Evolutionary conservation across 2,113 vertebrate species (phyloP).

Genomic region (Dicaeum eximium): DNA sequence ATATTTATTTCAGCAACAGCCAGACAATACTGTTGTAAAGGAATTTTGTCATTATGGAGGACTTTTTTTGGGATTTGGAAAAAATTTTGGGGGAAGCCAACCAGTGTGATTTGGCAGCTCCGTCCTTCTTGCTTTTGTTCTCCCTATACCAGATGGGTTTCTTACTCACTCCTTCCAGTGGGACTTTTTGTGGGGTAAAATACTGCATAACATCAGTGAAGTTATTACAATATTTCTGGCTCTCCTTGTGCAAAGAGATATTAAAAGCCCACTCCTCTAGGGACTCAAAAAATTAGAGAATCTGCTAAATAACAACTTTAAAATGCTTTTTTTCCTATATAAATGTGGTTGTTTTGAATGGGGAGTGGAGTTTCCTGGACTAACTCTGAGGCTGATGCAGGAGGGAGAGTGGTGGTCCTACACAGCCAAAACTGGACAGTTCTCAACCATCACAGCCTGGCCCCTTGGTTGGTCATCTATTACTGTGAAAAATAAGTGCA

Average conservation of each 20-base stretch:
- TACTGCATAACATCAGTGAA: not conserved
- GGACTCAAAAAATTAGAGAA: not conserved
- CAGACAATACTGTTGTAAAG: not conserved
- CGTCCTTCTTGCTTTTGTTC: not conserved
- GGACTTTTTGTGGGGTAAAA: conserved; percentile 39
- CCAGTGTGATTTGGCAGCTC: not conserved
- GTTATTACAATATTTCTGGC: not conserved
- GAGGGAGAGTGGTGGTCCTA: not conserved
- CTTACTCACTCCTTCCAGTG: not conserved
- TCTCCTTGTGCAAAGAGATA: not conserved
- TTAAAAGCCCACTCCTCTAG: not conserved
- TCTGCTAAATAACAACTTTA: not conserved
- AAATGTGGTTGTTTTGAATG: not conserved
- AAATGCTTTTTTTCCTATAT: not conserved
- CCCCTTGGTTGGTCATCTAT: not conserved
- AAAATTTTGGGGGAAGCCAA: not conserved
- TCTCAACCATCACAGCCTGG: not conserved
- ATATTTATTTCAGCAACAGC: not conserved
- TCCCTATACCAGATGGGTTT: not conserved
- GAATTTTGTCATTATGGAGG: not conserved
- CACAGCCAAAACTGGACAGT: not conserved
- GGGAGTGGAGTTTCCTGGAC: not conserved
- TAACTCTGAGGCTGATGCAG: not conserved
- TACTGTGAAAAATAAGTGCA: not conserved
- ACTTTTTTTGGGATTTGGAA: not conserved